These are phyloP conservation scores for Xenops minutus DNA, from an alignment of 2,797 vertebrate genomes.

Conservation along the genomic window DNA sequence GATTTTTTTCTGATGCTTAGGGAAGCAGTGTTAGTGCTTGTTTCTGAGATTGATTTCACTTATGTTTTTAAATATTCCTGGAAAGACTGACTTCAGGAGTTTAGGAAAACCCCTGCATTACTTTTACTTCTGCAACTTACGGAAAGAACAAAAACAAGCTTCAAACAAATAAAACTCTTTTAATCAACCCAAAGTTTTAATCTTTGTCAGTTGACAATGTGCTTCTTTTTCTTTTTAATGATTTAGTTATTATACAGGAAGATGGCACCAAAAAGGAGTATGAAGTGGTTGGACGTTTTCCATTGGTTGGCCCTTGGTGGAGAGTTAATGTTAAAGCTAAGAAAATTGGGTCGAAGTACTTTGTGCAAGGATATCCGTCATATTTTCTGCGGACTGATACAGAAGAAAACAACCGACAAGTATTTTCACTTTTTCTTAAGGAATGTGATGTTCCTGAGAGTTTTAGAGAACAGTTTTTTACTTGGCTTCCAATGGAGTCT, in stretches of 20 bases:
- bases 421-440: conserved; percentile 78
- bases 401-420: conserved; percentile 15
- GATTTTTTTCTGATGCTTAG: background rate
- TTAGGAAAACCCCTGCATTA: background rate
- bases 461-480: conserved; percentile 53
- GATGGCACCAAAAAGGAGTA: conserved; percentile 17
- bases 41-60: background rate
- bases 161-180: background rate
- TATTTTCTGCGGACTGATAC: conserved; percentile 76
- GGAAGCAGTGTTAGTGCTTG: background rate
- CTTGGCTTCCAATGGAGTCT: conserved; percentile 64
- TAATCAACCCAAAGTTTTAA: background rate
- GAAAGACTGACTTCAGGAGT: background rate
- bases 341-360: background rate
- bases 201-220: background rate
- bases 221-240: conserved; percentile 3
- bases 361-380: conserved; percentile 69
- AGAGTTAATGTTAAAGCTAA: conserved; percentile 70
- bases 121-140: background rate
- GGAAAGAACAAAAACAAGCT: background rate
- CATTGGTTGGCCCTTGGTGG: conserved; percentile 82
- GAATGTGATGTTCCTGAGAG: conserved; percentile 41
- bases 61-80: background rate
- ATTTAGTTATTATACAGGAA: conserved; percentile 76
- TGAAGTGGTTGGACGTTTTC: conserved; percentile 76